These are phyloP conservation scores for Scartelaos histophorus DNA, from an alignment of 2,113 vertebrate species.

Conservation along the genomic window DNA sequence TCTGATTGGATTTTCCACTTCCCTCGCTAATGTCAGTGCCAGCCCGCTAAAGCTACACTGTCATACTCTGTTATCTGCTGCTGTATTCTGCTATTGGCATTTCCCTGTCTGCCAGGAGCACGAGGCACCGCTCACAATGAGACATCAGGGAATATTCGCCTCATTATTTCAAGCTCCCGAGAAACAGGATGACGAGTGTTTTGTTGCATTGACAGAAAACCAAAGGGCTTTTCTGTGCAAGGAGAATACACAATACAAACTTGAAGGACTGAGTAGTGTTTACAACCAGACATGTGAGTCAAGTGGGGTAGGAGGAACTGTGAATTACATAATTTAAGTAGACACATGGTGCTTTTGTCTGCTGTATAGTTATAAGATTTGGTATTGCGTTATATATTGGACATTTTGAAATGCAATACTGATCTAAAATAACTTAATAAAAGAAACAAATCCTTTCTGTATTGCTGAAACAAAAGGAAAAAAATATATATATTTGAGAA, in stretches of 20 bases:
- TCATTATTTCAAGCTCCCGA: slow-evolving; percentile 44
- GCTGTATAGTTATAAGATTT: too few relatives aligned
- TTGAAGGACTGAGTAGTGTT: neutral
- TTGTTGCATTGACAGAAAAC: slow-evolving; percentile 43
- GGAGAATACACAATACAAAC: slow-evolving; percentile 9
- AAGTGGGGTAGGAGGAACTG: neutral
- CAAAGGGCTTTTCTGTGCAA: slow-evolving; percentile 30
- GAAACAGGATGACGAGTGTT: slow-evolving; percentile 8
- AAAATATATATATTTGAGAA: too few relatives aligned
- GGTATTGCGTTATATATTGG: too few relatives aligned
- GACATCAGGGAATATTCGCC: slow-evolving; percentile 44
- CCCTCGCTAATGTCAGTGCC: slow-evolving; percentile 55
- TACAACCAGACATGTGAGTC: neutral
- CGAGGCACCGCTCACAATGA: slow-evolving; percentile 38
- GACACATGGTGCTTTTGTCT: too few relatives aligned
- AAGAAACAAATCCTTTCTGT: too few relatives aligned
- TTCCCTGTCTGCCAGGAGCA: slow-evolving; percentile 40
- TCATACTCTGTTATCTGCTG: slow-evolving; percentile 56
- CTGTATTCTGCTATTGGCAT: slow-evolving; percentile 59
- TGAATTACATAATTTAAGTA: neutral
- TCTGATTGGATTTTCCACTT: slow-evolving; percentile 70
- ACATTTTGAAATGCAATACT: too few relatives aligned
- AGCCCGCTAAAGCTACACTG: slow-evolving; percentile 54
- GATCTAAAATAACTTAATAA: too few relatives aligned
- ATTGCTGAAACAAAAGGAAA: too few relatives aligned